phyloP scores from a whole-genome alignment of 1,140 invertebrate species.

The Delia radicum region DNA sequence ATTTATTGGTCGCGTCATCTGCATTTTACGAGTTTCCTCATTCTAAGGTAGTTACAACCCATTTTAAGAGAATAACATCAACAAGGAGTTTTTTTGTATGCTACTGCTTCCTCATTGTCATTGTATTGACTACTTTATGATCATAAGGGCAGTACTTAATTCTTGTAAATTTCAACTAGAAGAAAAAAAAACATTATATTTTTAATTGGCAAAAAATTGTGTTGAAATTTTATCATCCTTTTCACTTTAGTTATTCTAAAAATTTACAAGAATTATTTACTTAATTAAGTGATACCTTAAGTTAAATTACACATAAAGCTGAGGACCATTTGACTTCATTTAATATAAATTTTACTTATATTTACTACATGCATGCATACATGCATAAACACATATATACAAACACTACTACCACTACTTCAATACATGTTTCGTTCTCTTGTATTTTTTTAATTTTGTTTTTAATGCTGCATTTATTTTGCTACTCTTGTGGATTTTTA shows the following conservation, averaged over 20 bases:
- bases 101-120: background rate
- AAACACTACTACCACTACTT: too few species aligned
- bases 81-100: background rate
- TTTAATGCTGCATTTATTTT: slow-evolving; percentile 31
- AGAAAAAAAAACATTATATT: too few species aligned
- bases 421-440: too few species aligned
- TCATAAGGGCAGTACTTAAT: too few species aligned
- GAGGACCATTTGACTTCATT: background rate
- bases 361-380: background rate
- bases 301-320: background rate
- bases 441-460: background rate
- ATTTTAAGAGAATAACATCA: too few species aligned
- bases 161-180: too few species aligned
- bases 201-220: too few species aligned
- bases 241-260: too few species aligned
- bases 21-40: slow-evolving; percentile 32
- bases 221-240: too few species aligned
- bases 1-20: slow-evolving; percentile 39
- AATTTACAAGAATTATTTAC: too few species aligned
- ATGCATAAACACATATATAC: background rate
- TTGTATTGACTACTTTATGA: background rate
- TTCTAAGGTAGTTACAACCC: background rate
- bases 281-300: too few species aligned
- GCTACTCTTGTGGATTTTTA: slow-evolving; percentile 45
- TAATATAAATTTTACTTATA: background rate